Evolutionary conservation across 2,888 invertebrate genomes (phyloP), one percentile per base, ranked within the genome.

Genomic region (Willowsia nigromaculata): DNA sequence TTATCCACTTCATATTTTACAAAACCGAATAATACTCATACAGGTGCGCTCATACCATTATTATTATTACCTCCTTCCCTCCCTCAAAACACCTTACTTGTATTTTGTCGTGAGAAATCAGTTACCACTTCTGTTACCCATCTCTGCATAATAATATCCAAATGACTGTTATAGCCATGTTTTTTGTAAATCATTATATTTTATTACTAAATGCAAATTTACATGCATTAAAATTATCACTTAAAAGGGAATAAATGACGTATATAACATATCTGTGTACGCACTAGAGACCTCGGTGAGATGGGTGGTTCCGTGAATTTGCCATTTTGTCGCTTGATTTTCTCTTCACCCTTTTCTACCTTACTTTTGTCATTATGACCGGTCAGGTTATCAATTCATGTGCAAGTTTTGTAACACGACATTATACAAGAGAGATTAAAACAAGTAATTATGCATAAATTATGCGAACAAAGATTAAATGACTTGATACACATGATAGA

Each of bases 21-120:
- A 68, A 62, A 25, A 30, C 11, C 18, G 62, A 30, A 25, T 30
- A 40, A 22, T 18, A 27, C 40, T 71, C 18, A 3, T 15, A 50
- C 68, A 6, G 37, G 15, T 37, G 71, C 43, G 5, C 22, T 13
- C 13, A 33, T 68, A 18, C 15, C 59, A 59, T 59, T 37, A 37
- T 71, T 71, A 37, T 18, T 18, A 68, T 71, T 11, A 37, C 9
- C 27, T 27, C 11, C 15, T 37, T 40, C 1, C 2, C 18, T 78
- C 37, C 27, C n/a, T 65, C n/a, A 25, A 37, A 53, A 53, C 53
- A 53, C 33, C 5, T 30, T 78, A 18, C 33, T n/a, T n/a, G n/a
- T n/a, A n/a, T 33, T 78, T 78, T 43, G 50, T 74, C 85, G 74
- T 74, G 85, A 85, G 85, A 85, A 85, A 85, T 74, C 40, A 74